These are phyloP conservation scores for Ormyrus thymus DNA, from an alignment of 2,888 invertebrate species.

Conservation along the genomic window DNA sequence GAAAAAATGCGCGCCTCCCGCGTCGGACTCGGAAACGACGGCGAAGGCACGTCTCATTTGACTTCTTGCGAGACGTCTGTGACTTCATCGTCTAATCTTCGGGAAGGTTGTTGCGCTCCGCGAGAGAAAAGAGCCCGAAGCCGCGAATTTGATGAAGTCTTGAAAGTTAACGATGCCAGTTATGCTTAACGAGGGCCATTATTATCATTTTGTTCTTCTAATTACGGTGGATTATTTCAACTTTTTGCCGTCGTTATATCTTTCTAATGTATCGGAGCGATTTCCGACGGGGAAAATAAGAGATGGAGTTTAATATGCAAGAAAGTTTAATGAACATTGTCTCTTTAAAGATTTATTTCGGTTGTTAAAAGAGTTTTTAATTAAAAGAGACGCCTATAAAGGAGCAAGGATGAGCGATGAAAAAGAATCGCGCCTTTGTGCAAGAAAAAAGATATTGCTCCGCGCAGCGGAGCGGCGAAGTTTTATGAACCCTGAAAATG, in stretches of 20 bases:
- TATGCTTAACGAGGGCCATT: too few relatives aligned
- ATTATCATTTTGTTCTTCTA: too few relatives aligned
- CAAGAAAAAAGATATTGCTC: conserved; percentile 2
- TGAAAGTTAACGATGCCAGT: neutral
- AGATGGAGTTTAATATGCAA: too few relatives aligned
- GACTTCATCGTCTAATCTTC: too few relatives aligned
- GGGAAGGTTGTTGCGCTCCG: too few relatives aligned
- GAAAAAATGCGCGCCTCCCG: neutral
- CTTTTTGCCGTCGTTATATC: too few relatives aligned
- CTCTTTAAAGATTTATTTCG: neutral
- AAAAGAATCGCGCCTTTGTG: neutral
- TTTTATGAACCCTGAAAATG: conserved; percentile 43
- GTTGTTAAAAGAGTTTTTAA: neutral
- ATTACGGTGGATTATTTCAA: too few relatives aligned
- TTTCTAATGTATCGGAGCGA: too few relatives aligned
- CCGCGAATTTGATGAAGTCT: neutral
- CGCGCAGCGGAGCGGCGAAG: conserved; percentile 20
- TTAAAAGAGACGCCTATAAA: neutral
- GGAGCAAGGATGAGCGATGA: neutral
- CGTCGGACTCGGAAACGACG: too few relatives aligned
- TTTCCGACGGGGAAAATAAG: too few relatives aligned
- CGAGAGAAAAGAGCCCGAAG: neutral
- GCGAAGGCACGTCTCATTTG: too few relatives aligned
- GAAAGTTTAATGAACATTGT: neutral
- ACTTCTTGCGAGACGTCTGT: too few relatives aligned